Base-by-base conservation (phyloP, 2,113 vertebrate genomes). In the Corydoras maculifer region DNA sequence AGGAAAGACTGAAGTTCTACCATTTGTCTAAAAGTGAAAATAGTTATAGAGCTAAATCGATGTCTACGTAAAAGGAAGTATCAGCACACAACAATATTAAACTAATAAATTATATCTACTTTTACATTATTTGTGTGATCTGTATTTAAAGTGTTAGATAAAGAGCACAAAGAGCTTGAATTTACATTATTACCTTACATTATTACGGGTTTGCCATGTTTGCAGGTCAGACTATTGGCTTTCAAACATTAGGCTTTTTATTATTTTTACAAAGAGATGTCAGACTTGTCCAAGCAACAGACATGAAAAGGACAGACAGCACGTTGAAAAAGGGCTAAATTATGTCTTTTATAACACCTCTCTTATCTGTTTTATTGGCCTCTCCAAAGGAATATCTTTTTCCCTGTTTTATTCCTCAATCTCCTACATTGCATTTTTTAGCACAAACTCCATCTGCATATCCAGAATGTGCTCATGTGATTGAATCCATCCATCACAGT, bases 401-500 rank as follows among this genome's bases (percentile, higher is more conserved):
- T 55, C 9, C 8, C 50, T 31, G 13, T 25, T 15, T n/a, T 25
- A 14, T 11, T 8, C 29, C 15, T 54, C 25, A 9, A 54, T 77
- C 57, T 32, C 14, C 48, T 35, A 30, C 55, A 29, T 43, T 54
- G 15, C 25, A 12, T 74, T 49, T 53, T 48, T 69, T 43, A 10
- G 25, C 49, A 10, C 71, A 73, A 54, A 55, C 58, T 48, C 6
- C n/a, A 53, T 73, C 8, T 65, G 72, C 63, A 75, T 75, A 73
- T 71, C 67, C 53, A 15, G 67, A 63, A 68, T 48, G 62, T 77
- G 64, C 77, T 69, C 32, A 43, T 35, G 65, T 78, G 75, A 81
- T 78, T 81, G 77, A 31, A 75, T 74, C 62, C 74, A 78, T 78
- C 75, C 64, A 81, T 81, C 72, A 78, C 65, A 32, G 68, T 61